phyloP scores from a whole-genome alignment of 2,797 vertebrate species.

The Ara ararauna region DNA sequence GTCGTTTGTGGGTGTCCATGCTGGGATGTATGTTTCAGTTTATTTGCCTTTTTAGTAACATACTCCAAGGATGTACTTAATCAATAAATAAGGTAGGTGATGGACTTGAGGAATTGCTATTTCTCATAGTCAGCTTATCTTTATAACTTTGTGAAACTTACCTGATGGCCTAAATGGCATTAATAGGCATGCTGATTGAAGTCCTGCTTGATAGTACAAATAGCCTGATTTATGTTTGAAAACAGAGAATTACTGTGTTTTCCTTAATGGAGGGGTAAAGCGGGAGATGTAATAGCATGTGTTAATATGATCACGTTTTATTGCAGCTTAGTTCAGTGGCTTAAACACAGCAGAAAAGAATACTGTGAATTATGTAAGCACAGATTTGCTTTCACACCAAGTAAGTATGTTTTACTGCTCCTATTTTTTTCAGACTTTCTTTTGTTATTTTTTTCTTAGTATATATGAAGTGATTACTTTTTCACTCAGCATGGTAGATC shows the following conservation, averaged over 20 bases:
- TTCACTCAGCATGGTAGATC: background rate
- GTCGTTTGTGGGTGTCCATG: background rate
- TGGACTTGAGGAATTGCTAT: background rate
- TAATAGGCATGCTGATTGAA: background rate
- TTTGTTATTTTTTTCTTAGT: background rate
- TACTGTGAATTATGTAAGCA: constrained; percentile 99
- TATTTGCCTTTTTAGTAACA: background rate
- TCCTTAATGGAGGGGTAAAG: background rate
- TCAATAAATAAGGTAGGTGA: background rate
- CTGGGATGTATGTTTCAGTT: background rate
- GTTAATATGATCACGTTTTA: constrained; percentile 52
- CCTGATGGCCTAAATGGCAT: background rate
- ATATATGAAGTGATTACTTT: background rate
- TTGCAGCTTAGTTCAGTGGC: constrained; percentile 99
- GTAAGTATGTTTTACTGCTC: constrained; percentile 84
- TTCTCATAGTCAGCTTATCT: background rate
- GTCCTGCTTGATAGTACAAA: background rate
- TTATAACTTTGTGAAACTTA: background rate
- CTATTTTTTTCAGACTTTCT: background rate
- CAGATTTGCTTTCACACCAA: constrained; percentile 99
- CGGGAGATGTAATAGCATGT: background rate
- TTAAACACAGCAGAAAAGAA: constrained; percentile 99
- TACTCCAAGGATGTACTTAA: background rate
- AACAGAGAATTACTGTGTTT: background rate
- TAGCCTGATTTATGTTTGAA: background rate